These are phyloP conservation scores for Panorpa germanica DNA, from an alignment of 2,888 invertebrate species.

Conservation along the genomic window DNA sequence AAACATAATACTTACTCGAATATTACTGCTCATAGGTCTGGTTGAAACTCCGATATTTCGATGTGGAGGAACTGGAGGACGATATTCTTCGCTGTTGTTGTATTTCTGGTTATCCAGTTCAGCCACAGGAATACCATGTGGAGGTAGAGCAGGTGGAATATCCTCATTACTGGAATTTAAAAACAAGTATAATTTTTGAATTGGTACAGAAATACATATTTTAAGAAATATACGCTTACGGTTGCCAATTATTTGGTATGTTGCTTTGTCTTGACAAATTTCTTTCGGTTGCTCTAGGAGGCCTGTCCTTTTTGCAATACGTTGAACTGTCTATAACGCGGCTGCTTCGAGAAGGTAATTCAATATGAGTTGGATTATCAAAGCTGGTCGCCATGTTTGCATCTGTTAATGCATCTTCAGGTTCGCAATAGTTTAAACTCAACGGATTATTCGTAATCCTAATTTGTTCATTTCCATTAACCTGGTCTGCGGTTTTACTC, in stretches of 20 bases:
- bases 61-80: conserved; percentile 79
- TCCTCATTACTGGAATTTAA: conserved; percentile 23
- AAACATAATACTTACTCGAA: no score
- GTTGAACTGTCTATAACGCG: conserved; percentile 43
- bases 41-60: conserved; percentile 45
- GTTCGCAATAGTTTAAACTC: conserved; percentile 46
- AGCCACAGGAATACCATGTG: conserved; percentile 25
- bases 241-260: not conserved
- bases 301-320: conserved; percentile 43
- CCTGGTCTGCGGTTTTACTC: conserved; percentile 17
- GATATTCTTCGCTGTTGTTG: conserved; percentile 44
- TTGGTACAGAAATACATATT: conserved; percentile 9
- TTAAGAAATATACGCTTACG: not conserved
- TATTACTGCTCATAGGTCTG: conserved; percentile 23
- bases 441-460: conserved; percentile 65
- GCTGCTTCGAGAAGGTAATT: conserved; percentile 34
- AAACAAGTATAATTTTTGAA: conserved; percentile 10
- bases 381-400: conserved; percentile 45
- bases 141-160: conserved; percentile 29
- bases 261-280: conserved; percentile 22
- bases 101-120: conserved; percentile 13
- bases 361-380: conserved; percentile 55
- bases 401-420: conserved; percentile 34
- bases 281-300: conserved; percentile 22
- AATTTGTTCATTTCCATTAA: conserved; percentile 27